Base-by-base conservation (phyloP, 2,113 vertebrate species). In the Melozone crissalis region DNA sequence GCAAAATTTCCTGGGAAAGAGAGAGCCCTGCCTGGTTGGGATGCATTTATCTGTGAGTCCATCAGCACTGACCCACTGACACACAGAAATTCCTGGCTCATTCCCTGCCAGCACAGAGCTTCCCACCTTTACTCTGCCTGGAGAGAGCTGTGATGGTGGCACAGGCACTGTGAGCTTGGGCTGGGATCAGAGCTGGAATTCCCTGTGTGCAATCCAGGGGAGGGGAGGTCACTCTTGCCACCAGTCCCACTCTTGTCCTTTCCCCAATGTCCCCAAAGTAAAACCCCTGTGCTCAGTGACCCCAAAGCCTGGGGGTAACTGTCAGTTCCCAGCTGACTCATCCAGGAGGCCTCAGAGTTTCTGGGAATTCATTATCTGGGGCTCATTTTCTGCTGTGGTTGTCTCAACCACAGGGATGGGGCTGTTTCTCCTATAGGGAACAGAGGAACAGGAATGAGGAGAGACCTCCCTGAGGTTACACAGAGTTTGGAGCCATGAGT, bases 331-430 rank as follows among this genome's bases (percentile, higher is more conserved):
- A 71, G 15, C 9, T 63, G 72, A 35, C 33, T 80, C 54, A 66
- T 20, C 54, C 65, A 17, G 4, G 35, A 88, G 61, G 31, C 61
- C 84, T 67, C 76, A 66, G 51, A 58, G 28, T 33, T 89, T 46
- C 73, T 62, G 68, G 55, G 67, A 62, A 37, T 44, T 7, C 52
- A 49, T 47, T 49, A 80, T 73, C 19, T 4, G 9, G 5, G 12
- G 13, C 47, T 83, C 27, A 39, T 63, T 52, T 46, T 59, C 58
- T 85, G 78, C 13, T 43, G 37, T 19, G 23, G 44, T 33, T 74
- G 43, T 68, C 76, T 82, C 66, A 79, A 4, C 44, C 30, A 13
- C 2, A 35, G 0, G 0, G 16, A 27, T 13, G 35, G 41, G 22
- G 54, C 33, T 84, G 28, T 51, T 85, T 84, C 59, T 83, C 37